A percentile compares a stretch with the other conserved stretches of the same genome.
Evolutionary conservation across 2,797 vertebrate species (phyloP).

Genomic region (Tangara arthus): DNA sequence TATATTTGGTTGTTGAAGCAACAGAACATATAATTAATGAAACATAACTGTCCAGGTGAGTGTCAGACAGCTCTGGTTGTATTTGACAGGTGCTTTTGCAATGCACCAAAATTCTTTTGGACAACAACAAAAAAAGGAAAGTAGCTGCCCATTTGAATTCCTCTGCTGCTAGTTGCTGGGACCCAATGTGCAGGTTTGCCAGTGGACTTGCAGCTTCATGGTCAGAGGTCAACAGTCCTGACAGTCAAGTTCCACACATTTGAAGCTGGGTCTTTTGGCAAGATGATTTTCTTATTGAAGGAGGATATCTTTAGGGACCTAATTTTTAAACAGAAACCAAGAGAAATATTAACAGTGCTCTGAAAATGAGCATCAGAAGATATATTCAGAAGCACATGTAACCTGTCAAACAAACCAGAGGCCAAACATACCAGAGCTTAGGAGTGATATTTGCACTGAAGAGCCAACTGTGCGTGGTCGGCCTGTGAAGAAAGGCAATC

Average conservation of each 20-base stretch:
- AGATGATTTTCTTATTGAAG: background rate
- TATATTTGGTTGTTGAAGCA: background rate
- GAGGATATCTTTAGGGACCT: conserved; percentile 29
- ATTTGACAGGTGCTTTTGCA: background rate
- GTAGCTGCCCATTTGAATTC: background rate
- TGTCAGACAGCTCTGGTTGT: background rate
- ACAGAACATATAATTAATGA: conserved; percentile 3
- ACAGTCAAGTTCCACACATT: background rate
- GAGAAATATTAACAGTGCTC: background rate
- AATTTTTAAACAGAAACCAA: conserved; percentile 39
- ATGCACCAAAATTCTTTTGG: background rate
- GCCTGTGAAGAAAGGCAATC: background rate
- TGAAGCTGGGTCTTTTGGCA: background rate
- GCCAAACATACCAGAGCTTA: conserved; percentile 3
- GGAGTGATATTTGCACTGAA: conserved; percentile 37
- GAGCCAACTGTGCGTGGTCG: background rate
- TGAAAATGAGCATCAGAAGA: conserved; percentile 39
- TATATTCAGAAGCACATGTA: conserved; percentile 26
- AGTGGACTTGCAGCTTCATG: background rate
- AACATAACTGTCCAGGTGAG: background rate
- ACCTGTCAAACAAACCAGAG: conserved; percentile 47
- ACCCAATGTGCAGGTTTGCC: background rate
- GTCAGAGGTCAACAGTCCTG: background rate
- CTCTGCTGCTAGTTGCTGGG: background rate
- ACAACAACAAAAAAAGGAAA: background rate